Conservation (phyloP, 2,113 vertebrate genomes). For the Amblyopsis rosae region DNA sequence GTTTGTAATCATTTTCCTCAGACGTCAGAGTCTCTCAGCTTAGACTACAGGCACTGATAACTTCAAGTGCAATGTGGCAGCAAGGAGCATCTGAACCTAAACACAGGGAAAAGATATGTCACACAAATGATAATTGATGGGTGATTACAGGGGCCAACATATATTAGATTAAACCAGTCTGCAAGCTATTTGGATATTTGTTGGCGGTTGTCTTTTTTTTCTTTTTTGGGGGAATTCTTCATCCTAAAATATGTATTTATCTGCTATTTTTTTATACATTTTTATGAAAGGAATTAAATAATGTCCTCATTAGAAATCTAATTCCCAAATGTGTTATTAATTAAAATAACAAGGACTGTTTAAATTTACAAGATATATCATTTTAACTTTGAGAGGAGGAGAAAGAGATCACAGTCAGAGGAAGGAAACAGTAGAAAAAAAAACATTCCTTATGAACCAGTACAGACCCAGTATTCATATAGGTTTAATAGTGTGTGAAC, state of each 20-base stretch:
- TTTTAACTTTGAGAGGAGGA: background rate
- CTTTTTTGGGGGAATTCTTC: background rate
- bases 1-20: slow-evolving; percentile 63
- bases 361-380: slow-evolving; percentile 9
- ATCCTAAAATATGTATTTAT: background rate
- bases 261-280: slow-evolving; percentile 28
- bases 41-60: slow-evolving; percentile 77
- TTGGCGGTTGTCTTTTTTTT: background rate
- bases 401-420: background rate
- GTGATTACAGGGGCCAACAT: slow-evolving; percentile 26
- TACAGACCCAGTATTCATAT: background rate
- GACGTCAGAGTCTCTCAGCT: slow-evolving; percentile 71
- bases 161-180: slow-evolving; percentile 38
- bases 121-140: slow-evolving; percentile 64
- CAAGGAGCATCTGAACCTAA: slow-evolving; percentile 64
- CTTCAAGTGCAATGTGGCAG: slow-evolving; percentile 64
- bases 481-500: background rate
- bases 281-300: slow-evolving; percentile 30
- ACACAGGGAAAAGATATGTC: slow-evolving; percentile 62
- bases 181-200: slow-evolving; percentile 1
- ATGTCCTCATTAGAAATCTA: slow-evolving; percentile 30
- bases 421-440: background rate
- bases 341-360: slow-evolving; percentile 1
- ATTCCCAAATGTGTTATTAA: slow-evolving; percentile 21
- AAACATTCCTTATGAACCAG: background rate